Evolutionary conservation across 2,888 invertebrate genomes (phyloP).

Genomic region (Glaucopsyche alexis): DNA sequence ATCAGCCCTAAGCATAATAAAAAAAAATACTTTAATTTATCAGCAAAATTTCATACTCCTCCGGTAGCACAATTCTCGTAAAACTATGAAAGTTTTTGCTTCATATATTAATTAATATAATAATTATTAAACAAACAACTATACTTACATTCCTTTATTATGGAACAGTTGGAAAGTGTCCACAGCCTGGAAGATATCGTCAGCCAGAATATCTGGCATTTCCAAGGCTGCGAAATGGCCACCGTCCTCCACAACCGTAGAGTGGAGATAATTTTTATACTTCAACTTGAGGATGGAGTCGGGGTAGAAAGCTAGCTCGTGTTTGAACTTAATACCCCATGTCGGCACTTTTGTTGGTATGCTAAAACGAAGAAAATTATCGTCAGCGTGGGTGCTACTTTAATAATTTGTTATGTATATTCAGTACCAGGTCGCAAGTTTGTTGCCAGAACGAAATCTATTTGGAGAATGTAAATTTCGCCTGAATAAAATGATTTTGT

Average conservation of each 20-base stretch:
- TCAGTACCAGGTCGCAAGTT: too few relatives aligned
- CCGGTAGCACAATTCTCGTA: too few relatives aligned
- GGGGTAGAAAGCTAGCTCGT: constrained; percentile 83
- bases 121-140: too few relatives aligned
- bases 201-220: constrained; percentile 84
- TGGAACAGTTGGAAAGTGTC: constrained; percentile 63
- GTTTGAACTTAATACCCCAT: constrained; percentile 86
- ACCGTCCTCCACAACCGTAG: constrained; percentile 82
- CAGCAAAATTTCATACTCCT: too few relatives aligned
- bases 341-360: constrained; percentile 84
- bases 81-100: too few relatives aligned
- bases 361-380: constrained; percentile 55
- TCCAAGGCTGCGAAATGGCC: constrained; percentile 95
- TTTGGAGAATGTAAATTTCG: too few relatives aligned
- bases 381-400: not conserved
- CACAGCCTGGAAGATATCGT: constrained; percentile 84
- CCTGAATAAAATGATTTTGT: too few relatives aligned
- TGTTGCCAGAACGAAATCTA: too few relatives aligned
- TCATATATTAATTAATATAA: too few relatives aligned
- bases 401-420: too few relatives aligned
- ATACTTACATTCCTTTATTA: constrained; percentile 42
- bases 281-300: constrained; percentile 80
- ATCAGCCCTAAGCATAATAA: too few relatives aligned
- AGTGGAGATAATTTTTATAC: constrained; percentile 84
- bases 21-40: too few relatives aligned